Conservation (phyloP, 2,888 invertebrate species). For the Dastarcus helophoroides region DNA sequence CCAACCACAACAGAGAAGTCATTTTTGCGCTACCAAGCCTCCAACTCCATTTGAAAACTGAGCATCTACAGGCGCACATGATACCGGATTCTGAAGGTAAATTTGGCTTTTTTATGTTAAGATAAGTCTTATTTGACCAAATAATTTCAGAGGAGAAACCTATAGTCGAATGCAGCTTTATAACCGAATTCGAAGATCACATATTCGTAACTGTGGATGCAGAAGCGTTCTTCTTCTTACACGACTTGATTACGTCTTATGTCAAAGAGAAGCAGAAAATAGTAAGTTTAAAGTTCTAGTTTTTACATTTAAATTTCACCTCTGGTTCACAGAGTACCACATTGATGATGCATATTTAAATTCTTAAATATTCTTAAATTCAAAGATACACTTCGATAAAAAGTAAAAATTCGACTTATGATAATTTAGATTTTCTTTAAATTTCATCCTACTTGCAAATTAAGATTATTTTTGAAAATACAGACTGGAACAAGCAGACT, state of each 20-base stretch:
- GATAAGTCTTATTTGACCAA: neutral
- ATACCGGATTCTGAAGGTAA: slow-evolving; percentile 57
- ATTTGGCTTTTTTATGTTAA: neutral
- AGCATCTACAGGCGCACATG: slow-evolving; percentile 69
- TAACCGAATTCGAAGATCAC: slow-evolving; percentile 97
- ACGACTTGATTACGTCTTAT: slow-evolving; percentile 93
- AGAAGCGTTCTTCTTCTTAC: slow-evolving; percentile 95
- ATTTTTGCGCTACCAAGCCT: slow-evolving; percentile 91
- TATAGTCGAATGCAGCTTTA: slow-evolving; percentile 89
- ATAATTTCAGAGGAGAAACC: slow-evolving; percentile 59
- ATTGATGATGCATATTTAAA: too few species aligned
- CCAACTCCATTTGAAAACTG: slow-evolving; percentile 86
- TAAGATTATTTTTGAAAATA: too few species aligned
- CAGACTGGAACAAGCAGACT: too few species aligned
- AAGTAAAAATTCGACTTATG: too few species aligned
- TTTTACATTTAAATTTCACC: too few species aligned
- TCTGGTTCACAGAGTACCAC: too few species aligned
- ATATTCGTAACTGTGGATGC: slow-evolving; percentile 97
- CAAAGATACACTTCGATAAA: slow-evolving; percentile 1
- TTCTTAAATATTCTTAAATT: too few species aligned
- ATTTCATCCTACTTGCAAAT: too few species aligned
- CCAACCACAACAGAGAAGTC: slow-evolving; percentile 82
- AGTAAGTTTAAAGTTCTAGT: slow-evolving; percentile 35
- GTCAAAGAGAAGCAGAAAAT: slow-evolving; percentile 85
- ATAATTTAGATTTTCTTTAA: too few species aligned